Base-by-base conservation (phyloP, 1,140 invertebrate species). In the Calephelis nemesis region DNA sequence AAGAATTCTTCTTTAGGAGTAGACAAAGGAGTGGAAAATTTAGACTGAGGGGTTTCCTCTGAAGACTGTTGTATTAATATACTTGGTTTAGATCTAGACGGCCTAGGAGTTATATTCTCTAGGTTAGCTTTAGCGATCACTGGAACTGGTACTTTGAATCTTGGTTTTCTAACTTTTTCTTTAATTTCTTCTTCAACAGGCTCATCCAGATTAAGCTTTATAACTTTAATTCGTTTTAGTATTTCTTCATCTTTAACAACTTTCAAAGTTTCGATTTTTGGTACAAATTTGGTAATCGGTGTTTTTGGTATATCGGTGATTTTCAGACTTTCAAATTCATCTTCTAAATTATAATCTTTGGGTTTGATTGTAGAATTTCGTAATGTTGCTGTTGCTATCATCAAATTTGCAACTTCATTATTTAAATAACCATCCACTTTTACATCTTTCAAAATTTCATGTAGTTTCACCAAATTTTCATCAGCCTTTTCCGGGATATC, bases 91-190 rank as follows among this genome's bases (percentile, higher is more conserved):
- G 72, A 62, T 19, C 72, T 60, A 7, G 65, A 69, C 1, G 66
- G 78, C 64, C 68, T 70, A 0, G 75, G 85, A 7, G 75, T 82
- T 12, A 83, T 74, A 9, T 63, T 74, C 50, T 88, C 88, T 12
- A 85, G 7, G 0, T 75, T 69, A 1, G 79, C 79, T 67, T 82
- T 88, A 5, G 65, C 15, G 0, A 73, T 82, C 0, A 80, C 66
- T 4, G 82, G 82, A 10, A 74, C 71, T 0, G 88, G 88, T n/a
- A 87, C 73, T 80, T 89, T 90, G 62, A 90, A 90, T 5, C 76
- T 65, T 0, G 70, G 40, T 67, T 76, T 69, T 19, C 68, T 63
- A 19, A n/a, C 65, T 60, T 73, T 67, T 47, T 68, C 52, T 58
- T 81, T 73, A 0, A 45, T 73, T 19, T 81, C 73, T 0, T 84